Conservation (phyloP, 2,113 vertebrate species). For the Myotis brandtii region DNA sequence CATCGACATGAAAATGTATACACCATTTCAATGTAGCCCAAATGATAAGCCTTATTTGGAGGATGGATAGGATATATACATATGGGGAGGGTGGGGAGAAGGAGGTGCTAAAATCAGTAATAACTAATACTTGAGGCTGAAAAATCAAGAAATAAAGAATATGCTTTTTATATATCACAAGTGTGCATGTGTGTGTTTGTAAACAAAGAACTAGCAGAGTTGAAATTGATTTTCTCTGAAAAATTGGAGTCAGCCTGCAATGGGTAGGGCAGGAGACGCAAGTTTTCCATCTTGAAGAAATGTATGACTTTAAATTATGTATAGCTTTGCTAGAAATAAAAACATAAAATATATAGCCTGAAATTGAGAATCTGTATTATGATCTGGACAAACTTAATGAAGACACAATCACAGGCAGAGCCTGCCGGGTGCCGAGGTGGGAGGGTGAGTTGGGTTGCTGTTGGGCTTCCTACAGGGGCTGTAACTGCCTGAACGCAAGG, state of each 20-base stretch:
- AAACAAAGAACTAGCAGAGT: neutral
- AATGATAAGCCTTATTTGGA: neutral
- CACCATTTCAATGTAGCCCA: neutral
- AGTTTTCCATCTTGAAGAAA: neutral
- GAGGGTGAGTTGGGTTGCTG: neutral
- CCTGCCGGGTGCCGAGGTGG: neutral
- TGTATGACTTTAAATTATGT: neutral
- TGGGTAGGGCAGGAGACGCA: neutral
- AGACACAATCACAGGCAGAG: neutral
- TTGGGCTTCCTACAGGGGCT: neutral
- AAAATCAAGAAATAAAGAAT: neutral
- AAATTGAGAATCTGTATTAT: neutral
- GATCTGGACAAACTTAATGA: neutral
- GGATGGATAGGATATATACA: neutral
- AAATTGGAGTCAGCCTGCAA: neutral
- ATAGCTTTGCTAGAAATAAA: neutral
- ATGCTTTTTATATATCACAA: neutral
- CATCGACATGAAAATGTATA: neutral
- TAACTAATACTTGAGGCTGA: neutral
- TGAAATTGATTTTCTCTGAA: neutral
- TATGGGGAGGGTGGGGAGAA: neutral
- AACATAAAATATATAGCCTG: neutral
- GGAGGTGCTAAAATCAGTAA: neutral
- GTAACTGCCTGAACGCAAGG: neutral
- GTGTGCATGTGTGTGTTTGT: too few relatives aligned